Base-by-base conservation (phyloP, 2,113 vertebrate genomes). In the Dryoscopus gambensis region DNA sequence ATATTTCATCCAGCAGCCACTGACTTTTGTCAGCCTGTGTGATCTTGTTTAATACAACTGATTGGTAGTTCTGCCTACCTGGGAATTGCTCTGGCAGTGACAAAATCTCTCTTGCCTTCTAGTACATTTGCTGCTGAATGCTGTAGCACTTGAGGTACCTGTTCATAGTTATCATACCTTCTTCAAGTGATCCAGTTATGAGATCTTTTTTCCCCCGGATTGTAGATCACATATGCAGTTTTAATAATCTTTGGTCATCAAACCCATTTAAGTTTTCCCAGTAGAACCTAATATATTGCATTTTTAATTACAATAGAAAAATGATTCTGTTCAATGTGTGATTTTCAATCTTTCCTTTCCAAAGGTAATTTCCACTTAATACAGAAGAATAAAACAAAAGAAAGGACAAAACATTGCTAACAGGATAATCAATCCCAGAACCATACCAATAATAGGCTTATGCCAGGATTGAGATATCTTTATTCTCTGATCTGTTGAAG, bases 251-350 rank as follows among this genome's bases (percentile, higher is more conserved):
- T 50, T 59, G 86, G 59, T 88, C 59, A 91, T 64, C 53, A 92
- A 88, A 55, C 1, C 14, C 37, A 65, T 47, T 90, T 80, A 79
- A 83, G 18, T 16, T 86, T 92, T 90, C 59, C 59, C 49, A 57
- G 31, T 14, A 88, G 75, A 90, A 80, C 6, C 24, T 35, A 80
- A 73, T 23, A 52, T 35, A 57, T 22, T 52, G 28, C 11, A 56
- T 75, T 87, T 87, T 95, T 88, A 92, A 95, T 92, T 93, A 85
- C 46, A 92, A 64, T 21, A 60, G 15, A 67, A 75, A 91, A 81
- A 64, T 22, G 0, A 65, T 49, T 70, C 30, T 37, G 21, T 42
- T 95, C 49, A 76, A 10, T 37, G 18, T 79, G 40, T n/a, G 63
- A 75, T 50, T 82, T 89, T 85, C 35, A 68, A 39, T 76, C 44